phyloP scores from a whole-genome alignment of 2,888 invertebrate species.

The Troides helena region DNA sequence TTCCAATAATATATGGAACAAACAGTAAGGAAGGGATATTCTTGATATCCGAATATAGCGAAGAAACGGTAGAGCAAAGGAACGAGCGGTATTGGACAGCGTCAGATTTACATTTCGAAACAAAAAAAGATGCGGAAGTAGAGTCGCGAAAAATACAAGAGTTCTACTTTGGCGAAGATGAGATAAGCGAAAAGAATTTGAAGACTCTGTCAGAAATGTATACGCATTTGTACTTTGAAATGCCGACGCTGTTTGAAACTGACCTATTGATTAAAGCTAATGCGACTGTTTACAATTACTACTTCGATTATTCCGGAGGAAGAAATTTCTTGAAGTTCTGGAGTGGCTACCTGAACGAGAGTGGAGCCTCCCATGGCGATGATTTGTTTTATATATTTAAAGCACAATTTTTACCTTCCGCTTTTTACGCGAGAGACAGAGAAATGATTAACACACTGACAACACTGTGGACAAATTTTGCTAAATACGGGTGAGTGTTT shows the following conservation, averaged over 20 bases:
- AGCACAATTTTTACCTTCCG: slow-evolving; percentile 52
- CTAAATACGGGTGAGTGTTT: slow-evolving; percentile 61
- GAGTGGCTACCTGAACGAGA: slow-evolving; percentile 45
- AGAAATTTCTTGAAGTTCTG: slow-evolving; percentile 58
- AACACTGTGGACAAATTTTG: slow-evolving; percentile 67
- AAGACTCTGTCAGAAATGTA: slow-evolving; percentile 58
- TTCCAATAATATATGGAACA: slow-evolving; percentile 46
- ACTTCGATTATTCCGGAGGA: slow-evolving; percentile 61
- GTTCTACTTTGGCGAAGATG: slow-evolving; percentile 70
- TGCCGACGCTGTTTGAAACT: slow-evolving; percentile 59
- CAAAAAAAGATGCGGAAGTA: slow-evolving; percentile 48
- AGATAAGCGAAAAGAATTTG: slow-evolving; percentile 56
- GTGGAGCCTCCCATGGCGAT: slow-evolving; percentile 63
- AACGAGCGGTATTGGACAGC: slow-evolving; percentile 59
- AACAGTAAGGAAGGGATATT: slow-evolving; percentile 63
- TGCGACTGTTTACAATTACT: slow-evolving; percentile 57
- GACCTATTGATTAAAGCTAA: slow-evolving; percentile 42
- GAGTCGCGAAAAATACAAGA: slow-evolving; percentile 51
- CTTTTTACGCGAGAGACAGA: slow-evolving; percentile 47
- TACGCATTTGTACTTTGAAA: slow-evolving; percentile 65
- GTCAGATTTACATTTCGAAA: slow-evolving; percentile 59
- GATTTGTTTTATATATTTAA: slow-evolving; percentile 65
- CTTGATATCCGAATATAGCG: slow-evolving; percentile 41
- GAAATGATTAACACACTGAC: slow-evolving; percentile 58
- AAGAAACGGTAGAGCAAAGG: slow-evolving; percentile 46